Evolutionary conservation across 2,797 vertebrate genomes (phyloP).

Genomic region (Onychomys leucogaster): DNA sequence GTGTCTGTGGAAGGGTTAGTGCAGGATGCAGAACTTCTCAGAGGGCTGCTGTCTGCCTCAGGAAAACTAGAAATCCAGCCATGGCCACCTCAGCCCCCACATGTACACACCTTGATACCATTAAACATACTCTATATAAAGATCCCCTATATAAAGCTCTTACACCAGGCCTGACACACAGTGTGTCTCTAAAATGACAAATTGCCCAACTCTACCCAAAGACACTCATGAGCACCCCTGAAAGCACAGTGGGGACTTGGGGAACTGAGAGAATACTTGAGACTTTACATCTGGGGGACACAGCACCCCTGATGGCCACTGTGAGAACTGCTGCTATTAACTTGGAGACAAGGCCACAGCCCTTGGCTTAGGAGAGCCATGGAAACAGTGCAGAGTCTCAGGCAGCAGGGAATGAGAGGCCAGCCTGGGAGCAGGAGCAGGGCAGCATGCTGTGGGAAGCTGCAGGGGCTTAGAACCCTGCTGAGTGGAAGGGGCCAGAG

Average conservation of each 20-base stretch:
- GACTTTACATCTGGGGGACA: not conserved
- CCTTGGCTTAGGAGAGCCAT: not conserved
- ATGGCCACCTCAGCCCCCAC: no score
- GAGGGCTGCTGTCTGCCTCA: no score
- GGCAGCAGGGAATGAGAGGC: not conserved
- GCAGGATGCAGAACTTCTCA: no score
- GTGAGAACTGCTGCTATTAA: not conserved
- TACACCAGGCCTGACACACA: no score
- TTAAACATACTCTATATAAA: no score
- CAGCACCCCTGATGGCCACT: not conserved
- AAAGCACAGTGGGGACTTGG: fast-evolving
- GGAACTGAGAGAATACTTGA: fast-evolving
- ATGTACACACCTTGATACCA: no score
- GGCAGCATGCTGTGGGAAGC: not conserved
- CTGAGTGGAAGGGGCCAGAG: not conserved
- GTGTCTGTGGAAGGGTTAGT: no score
- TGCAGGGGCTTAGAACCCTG: not conserved
- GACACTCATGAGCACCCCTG: no score
- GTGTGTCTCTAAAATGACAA: not conserved
- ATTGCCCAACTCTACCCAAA: not conserved
- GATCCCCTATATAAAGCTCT: no score
- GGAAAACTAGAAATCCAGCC: no score
- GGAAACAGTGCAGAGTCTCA: not conserved
- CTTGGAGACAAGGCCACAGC: not conserved
- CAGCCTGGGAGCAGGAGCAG: not conserved